Conservation (phyloP, 2,888 invertebrate genomes). For the Vesta saturnalis region DNA sequence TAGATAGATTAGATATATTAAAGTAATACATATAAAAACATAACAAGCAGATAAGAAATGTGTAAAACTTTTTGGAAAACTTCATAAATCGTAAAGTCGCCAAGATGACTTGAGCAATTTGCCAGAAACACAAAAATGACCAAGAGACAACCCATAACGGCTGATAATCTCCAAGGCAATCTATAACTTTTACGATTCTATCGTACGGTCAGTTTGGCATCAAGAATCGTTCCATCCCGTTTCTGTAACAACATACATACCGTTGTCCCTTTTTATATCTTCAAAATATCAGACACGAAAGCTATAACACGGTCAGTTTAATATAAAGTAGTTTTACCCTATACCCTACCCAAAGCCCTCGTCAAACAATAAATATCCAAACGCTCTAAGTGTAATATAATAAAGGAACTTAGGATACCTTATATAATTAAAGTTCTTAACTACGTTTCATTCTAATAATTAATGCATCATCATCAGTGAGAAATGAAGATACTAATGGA, state of each 20-base stretch:
- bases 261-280: conserved; percentile 40
- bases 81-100: conserved; percentile 33
- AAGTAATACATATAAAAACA: not conserved
- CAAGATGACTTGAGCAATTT: conserved; percentile 56
- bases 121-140: conserved; percentile 57
- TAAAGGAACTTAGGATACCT: conserved; percentile 19
- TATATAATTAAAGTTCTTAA: conserved; percentile 42
- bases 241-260: conserved; percentile 20
- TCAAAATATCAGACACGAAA: conserved; percentile 12
- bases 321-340: conserved; percentile 49
- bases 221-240: conserved; percentile 36
- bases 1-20: not conserved
- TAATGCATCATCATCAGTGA: conserved; percentile 48
- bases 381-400: conserved; percentile 31
- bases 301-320: conserved; percentile 54
- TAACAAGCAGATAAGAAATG: conserved; percentile 7
- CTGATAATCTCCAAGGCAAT: conserved; percentile 59
- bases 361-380: conserved; percentile 13
- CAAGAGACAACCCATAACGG: conserved; percentile 59
- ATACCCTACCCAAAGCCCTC: not conserved
- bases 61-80: conserved; percentile 19
- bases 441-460: conserved; percentile 43
- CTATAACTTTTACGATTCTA: conserved; percentile 60
- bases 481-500: conserved; percentile 47
- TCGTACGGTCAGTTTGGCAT: conserved; percentile 56